Evolutionary conservation across 2,888 invertebrate genomes (phyloP).

Genomic region (Pandemis corylana): DNA sequence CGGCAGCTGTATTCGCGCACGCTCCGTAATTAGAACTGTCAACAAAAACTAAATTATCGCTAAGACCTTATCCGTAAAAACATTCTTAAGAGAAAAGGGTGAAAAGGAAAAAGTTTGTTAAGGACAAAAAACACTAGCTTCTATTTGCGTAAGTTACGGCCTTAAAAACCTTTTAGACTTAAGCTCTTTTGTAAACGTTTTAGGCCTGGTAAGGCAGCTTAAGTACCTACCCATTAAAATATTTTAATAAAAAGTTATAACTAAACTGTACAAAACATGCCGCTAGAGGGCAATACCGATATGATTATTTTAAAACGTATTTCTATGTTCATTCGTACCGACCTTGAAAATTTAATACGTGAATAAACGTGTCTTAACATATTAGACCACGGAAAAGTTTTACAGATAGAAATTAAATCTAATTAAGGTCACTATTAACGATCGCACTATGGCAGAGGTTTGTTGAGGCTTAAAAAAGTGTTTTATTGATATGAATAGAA

Average conservation of each 20-base stretch:
- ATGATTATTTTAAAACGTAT: neutral
- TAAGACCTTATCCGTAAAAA: conserved; percentile 15
- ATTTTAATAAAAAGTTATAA: neutral
- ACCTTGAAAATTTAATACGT: conserved; percentile 12
- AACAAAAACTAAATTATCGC: conserved; percentile 31
- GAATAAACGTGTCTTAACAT: conserved; percentile 13
- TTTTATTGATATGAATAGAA: conserved; percentile 13
- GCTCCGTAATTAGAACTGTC: conserved; percentile 43
- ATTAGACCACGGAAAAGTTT: conserved; percentile 23
- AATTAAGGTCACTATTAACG: conserved; percentile 24
- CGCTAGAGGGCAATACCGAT: neutral
- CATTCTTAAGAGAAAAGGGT: neutral
- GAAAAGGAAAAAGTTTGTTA: conserved; percentile 19
- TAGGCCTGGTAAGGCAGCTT: conserved; percentile 7
- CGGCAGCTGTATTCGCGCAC: conserved; percentile 44
- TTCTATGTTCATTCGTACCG: conserved; percentile 1
- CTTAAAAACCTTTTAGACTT: conserved; percentile 34
- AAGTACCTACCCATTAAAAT: neutral
- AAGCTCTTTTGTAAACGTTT: conserved; percentile 29
- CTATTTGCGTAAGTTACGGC: conserved; percentile 31
- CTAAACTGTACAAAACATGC: neutral
- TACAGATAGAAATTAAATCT: neutral
- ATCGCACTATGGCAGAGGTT: conserved; percentile 1
- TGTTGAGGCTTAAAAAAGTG: conserved; percentile 11
- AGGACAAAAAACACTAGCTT: conserved; percentile 18